Base-by-base conservation (phyloP, 53 echinoderm and acorn worm species). In the Hippasteria phrygiana region DNA sequence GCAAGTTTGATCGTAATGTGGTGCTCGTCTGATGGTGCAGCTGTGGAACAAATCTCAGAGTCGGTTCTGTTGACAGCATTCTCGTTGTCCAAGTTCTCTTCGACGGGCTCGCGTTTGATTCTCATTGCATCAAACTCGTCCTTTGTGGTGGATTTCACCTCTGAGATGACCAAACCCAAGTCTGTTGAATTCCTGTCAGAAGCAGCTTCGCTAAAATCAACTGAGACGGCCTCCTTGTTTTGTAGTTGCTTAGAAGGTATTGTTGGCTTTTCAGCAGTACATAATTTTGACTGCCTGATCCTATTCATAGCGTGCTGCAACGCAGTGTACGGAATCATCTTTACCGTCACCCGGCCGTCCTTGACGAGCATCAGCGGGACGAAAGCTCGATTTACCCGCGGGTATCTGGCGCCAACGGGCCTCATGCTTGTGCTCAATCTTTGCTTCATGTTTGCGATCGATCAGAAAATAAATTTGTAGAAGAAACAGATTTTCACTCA, bases 331-430 rank as follows among this genome's bases (percentile, higher is more conserved):
- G 85, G 53, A 32, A 85, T 50, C 67, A 70, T 70, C 53, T 85
- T 85, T 32, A 85, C 71, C 35, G 14, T 24, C 10, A 71, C 70
- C 37, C 71, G 48, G 0, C 85, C 85, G 14, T 85, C 50, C 54
- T 54, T 71, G 70, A 85, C 53, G 1, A 85, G 85, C n/a, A 85
- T 34, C 4, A 85, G 37, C 35, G 85, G 85, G 2, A 85, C 70
- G 31, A 64, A 43, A 20, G 83, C 65, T 65, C 66, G 43, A 16
- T 65, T 18, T 64, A 7, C 22, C 10, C 55, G 79, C 2, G 55
- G 22, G 36, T 59, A 26, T n/a, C 20, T 50, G 2, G 34, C 32
- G 76, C 14, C 50, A 1, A 33, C 4, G 16, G 7, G 11, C 76
- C 20, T 17, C 32, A 34, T 18, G 8, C 31, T 54, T 11, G 35